Base-by-base conservation (phyloP, 2,113 vertebrate genomes). In the Bubo scandiacus region DNA sequence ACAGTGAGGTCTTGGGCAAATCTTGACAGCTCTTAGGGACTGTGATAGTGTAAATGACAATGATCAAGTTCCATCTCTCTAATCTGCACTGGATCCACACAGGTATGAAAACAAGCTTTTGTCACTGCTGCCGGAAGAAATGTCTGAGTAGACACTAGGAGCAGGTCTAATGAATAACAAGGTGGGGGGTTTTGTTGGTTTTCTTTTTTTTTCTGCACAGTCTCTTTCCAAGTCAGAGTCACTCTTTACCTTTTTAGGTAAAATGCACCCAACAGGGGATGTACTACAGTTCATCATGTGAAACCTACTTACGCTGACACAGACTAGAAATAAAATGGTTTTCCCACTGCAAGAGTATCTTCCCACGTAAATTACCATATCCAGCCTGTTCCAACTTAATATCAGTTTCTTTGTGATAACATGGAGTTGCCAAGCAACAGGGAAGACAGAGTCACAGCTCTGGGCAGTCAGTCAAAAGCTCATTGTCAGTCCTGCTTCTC, bases 401-500 rank as follows among this genome's bases (percentile, higher is more conserved):
- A 97, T 96, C 93, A 97, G 95, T 94, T 95, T 97, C 91, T 93
- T 97, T 95, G 94, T 93, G 95, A 97, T 96, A 94, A 94, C 85
- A 83, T 52, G 58, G 78, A 93, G 97, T 98, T 98, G 95, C 97
- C 95, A 97, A 96, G 97, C 97, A 98, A 97, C 96, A 86, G n/a
- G 45, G 51, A 94, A 96, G 96, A 91, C 90, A 97, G 87, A 94
- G 83, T 92, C 90, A 97, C 84, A 97, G 97, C 83, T 87, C 95
- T 6, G 94, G 96, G 97, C 96, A 98, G 91, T 91, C 91, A 92
- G 96, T 96, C 97, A 98, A 88, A 86, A 97, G 86, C 87, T 92
- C 86, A 92, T 91, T 90, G 95, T 94, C 80, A 91, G 77, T 58
- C 36, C 54, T 23, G 12, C 82, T 97, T 86, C 95, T 97, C 86